Percentiles rank a stretch among this genome's conserved stretches.
These are phyloP conservation scores for Stenichneumon culpator DNA, from an alignment of 2,888 invertebrate genomes.

Conservation along the genomic window DNA sequence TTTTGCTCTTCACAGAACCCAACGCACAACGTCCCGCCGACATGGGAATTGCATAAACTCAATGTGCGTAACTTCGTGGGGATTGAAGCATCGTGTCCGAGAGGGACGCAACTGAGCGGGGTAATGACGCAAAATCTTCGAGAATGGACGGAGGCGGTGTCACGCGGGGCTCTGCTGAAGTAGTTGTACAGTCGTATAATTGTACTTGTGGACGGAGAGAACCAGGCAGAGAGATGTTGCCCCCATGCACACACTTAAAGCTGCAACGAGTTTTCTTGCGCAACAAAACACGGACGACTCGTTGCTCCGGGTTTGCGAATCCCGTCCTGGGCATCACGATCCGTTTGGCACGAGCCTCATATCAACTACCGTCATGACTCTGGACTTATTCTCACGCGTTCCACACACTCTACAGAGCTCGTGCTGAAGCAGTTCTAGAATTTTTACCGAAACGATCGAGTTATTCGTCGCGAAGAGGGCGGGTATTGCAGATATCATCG, in stretches of 20 bases:
- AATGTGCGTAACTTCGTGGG: constrained; percentile 29
- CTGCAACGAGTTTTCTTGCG: constrained; percentile 29
- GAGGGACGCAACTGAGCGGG: constrained; percentile 9
- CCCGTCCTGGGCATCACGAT: constrained; percentile 21
- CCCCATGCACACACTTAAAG: constrained; percentile 11
- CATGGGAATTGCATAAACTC: constrained; percentile 43
- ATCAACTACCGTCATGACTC: constrained; percentile 38
- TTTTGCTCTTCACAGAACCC: constrained; percentile 26
- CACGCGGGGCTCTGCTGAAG: constrained; percentile 14
- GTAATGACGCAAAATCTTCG: constrained; percentile 52
- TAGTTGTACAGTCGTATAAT: constrained; percentile 21
- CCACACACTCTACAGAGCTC: background rate
- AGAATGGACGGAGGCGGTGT: constrained; percentile 31
- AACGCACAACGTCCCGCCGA: constrained; percentile 5
- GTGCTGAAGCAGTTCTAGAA: background rate
- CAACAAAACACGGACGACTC: constrained; percentile 35
- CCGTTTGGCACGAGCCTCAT: constrained; percentile 48
- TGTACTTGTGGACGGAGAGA: constrained; percentile 10
- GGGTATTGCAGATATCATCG: background rate
- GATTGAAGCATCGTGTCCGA: constrained; percentile 13
- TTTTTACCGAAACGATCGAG: constrained; percentile 6
- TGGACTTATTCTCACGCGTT: constrained; percentile 38
- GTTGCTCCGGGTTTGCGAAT: constrained; percentile 10
- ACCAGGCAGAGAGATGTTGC: constrained; percentile 19
- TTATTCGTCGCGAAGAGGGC: constrained; percentile 1